Evolutionary conservation across 2,888 invertebrate genomes (phyloP).

Genomic region (Antheraea assamensis): DNA sequence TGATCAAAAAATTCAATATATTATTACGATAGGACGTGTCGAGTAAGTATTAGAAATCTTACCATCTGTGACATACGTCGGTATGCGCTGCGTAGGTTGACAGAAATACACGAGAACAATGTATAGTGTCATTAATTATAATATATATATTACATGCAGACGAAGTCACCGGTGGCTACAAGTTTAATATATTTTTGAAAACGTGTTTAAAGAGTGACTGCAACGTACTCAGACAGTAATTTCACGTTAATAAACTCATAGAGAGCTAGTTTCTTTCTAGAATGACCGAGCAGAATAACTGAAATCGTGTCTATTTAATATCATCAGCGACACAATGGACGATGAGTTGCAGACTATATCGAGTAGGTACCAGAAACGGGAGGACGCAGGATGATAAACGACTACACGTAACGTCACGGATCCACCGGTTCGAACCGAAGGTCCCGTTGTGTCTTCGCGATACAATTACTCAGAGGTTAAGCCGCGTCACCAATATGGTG

Average conservation of each 20-base stretch:
- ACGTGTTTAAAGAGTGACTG: not conserved
- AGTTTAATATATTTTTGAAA: not conserved
- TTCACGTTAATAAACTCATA: not conserved
- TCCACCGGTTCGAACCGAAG: not conserved
- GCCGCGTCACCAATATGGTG: constrained; percentile 58
- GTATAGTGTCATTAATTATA: too few relatives aligned
- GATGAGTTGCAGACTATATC: constrained; percentile 21
- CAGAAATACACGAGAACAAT: too few relatives aligned
- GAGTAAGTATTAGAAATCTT: too few relatives aligned
- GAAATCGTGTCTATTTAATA: not conserved
- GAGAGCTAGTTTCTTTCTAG: not conserved
- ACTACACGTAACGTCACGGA: not conserved
- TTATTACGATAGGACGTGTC: too few relatives aligned
- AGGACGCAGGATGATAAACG: constrained; percentile 6
- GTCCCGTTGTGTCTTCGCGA: constrained; percentile 24
- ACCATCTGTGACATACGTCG: too few relatives aligned
- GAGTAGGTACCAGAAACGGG: constrained; percentile 13
- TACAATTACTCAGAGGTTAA: constrained; percentile 59
- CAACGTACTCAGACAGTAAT: not conserved
- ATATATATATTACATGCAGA: too few relatives aligned
- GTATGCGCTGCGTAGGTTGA: too few relatives aligned
- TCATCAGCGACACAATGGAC: not conserved
- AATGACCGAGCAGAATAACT: constrained; percentile 1
- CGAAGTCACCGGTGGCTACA: too few relatives aligned
- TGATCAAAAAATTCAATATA: too few relatives aligned